Evolutionary conservation across 2,888 invertebrate genomes (phyloP).

Genomic region (Abscondita cerata): DNA sequence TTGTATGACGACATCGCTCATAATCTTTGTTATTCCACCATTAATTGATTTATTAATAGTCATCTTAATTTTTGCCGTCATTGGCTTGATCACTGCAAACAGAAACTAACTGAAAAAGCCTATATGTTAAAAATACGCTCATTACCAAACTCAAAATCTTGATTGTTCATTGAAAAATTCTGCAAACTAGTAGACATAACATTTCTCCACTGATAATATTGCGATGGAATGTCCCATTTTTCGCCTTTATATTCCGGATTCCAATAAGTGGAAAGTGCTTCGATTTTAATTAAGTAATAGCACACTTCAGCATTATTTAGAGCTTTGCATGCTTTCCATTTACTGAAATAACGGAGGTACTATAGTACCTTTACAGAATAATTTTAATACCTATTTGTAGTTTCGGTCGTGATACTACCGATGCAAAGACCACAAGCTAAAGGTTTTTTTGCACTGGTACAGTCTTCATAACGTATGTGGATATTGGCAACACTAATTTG

Average conservation of each 20-base stretch:
- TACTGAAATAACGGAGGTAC: conserved; percentile 57
- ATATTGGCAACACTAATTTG: conserved; percentile 80
- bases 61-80: conserved; percentile 78
- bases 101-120: neutral
- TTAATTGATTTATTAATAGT: conserved; percentile 65
- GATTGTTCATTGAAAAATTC: conserved; percentile 78
- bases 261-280: conserved; percentile 80
- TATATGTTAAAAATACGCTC: too few species aligned
- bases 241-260: conserved; percentile 65
- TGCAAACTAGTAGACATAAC: conserved; percentile 77
- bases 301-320: conserved; percentile 57
- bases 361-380: too few species aligned
- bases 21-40: conserved; percentile 68
- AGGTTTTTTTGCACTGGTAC: conserved; percentile 69
- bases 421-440: conserved; percentile 80
- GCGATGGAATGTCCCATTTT: conserved; percentile 64
- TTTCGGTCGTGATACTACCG: conserved; percentile 78
- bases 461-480: conserved; percentile 83
- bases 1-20: conserved; percentile 74
- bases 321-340: conserved; percentile 74
- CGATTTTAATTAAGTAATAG: conserved; percentile 78
- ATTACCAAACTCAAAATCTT: conserved; percentile 82
- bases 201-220: conserved; percentile 77
- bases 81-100: conserved; percentile 77
- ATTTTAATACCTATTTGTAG: conserved; percentile 72